These are phyloP conservation scores for Autographa gamma DNA, from an alignment of 2,888 invertebrate genomes.

Conservation along the genomic window DNA sequence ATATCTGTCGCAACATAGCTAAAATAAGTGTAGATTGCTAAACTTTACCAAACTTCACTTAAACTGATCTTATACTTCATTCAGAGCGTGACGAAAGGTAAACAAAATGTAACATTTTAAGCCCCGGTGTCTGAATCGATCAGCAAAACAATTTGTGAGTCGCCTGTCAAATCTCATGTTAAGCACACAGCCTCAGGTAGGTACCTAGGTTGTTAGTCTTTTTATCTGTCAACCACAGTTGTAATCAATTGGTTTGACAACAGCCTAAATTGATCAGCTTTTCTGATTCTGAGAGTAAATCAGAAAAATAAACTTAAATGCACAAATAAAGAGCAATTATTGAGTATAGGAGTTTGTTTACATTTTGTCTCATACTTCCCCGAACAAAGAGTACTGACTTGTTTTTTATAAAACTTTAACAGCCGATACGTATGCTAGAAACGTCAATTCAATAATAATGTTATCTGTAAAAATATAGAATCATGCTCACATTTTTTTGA, in stretches of 20 bases:
- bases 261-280: too few species aligned
- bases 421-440: background rate
- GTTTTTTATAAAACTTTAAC: background rate
- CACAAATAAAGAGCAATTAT: background rate
- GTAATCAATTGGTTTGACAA: too few species aligned
- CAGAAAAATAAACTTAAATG: background rate
- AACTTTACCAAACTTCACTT: conserved; percentile 43
- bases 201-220: too few species aligned
- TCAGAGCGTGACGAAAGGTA: background rate
- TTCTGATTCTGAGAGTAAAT: background rate
- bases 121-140: too few species aligned
- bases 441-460: too few species aligned
- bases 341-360: background rate
- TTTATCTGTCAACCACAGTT: too few species aligned
- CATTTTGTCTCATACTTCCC: background rate
- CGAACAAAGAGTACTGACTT: background rate
- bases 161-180: too few species aligned
- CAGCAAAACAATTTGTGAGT: too few species aligned
- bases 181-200: too few species aligned
- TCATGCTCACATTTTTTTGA: background rate
- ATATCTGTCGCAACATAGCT: conserved; percentile 89
- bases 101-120: background rate
- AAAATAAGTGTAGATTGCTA: conserved; percentile 73
- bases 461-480: background rate
- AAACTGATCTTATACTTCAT: background rate